These are phyloP conservation scores for Sebastes dallii DNA, from an alignment of 2,797 vertebrate genomes.

Conservation along the genomic window DNA sequence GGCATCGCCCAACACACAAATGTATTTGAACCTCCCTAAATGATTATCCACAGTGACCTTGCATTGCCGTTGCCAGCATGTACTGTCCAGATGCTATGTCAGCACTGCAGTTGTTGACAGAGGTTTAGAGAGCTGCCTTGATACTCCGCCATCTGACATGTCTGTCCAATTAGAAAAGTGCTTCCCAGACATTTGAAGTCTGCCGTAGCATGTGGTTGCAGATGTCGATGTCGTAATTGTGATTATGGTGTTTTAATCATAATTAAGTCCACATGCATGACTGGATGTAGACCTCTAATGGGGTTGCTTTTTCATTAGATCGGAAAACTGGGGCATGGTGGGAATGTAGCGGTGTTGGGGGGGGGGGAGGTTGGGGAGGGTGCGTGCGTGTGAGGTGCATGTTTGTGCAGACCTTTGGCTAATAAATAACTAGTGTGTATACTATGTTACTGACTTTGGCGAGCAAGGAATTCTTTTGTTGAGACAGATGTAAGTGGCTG, in stretches of 20 bases:
- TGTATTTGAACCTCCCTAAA: conserved; percentile 36
- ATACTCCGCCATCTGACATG: conserved; percentile 73
- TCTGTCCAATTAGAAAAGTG: conserved; percentile 79
- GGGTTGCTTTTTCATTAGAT: conserved; percentile 41
- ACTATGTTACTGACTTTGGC: conserved; percentile 11
- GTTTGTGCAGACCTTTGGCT: conserved; percentile 50
- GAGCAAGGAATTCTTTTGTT: conserved; percentile 60
- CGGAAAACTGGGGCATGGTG: conserved; percentile 66
- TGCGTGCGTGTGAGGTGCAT: conserved; percentile 7
- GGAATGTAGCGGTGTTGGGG: neutral
- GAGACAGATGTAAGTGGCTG: conserved; percentile 63
- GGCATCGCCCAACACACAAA: conserved; percentile 12
- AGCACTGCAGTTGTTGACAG: conserved; percentile 76
- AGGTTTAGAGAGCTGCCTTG: conserved; percentile 69
- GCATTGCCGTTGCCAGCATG: conserved; percentile 14
- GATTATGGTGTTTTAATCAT: conserved; percentile 72
- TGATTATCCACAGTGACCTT: conserved; percentile 78
- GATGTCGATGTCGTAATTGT: conserved; percentile 58
- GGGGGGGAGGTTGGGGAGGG: too few species aligned
- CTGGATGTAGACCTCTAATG: conserved; percentile 57
- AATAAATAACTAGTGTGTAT: conserved; percentile 65
- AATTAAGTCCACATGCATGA: conserved; percentile 73
- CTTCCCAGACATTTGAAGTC: conserved; percentile 63
- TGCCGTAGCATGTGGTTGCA: conserved; percentile 59
- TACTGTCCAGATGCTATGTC: conserved; percentile 72